A percentile compares a stretch with the other conserved stretches of the same genome.
Conservation (phyloP, 1,140 invertebrate species). For the Eueides isabella region DNA sequence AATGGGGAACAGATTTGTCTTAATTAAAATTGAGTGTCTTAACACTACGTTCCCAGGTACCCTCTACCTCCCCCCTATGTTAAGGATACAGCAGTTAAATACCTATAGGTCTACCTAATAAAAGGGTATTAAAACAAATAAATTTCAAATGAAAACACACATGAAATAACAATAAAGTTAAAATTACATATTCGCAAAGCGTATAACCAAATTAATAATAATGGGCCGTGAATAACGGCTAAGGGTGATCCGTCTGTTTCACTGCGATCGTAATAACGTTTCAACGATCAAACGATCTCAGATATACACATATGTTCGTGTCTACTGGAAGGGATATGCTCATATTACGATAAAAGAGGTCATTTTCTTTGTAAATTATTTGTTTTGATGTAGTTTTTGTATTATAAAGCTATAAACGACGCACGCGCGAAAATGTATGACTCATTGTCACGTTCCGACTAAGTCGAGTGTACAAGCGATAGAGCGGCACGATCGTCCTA, state of each 20-base stretch:
- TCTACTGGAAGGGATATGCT: slow-evolving; percentile 9
- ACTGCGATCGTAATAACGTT: slow-evolving; percentile 25
- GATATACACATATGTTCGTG: background rate
- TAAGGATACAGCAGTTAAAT: too few relatives aligned
- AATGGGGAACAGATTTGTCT: too few relatives aligned
- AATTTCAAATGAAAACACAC: background rate
- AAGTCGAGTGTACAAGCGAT: too few relatives aligned
- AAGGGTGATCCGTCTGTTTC: slow-evolving; percentile 27
- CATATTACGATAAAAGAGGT: background rate
- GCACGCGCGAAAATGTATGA: too few relatives aligned
- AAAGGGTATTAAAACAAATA: background rate
- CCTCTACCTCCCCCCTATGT: too few relatives aligned
- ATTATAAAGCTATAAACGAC: too few relatives aligned
- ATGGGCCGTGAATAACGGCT: slow-evolving; percentile 27
- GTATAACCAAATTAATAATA: slow-evolving; percentile 28
- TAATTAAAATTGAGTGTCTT: too few relatives aligned
- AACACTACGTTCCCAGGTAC: too few relatives aligned
- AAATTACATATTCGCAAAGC: slow-evolving; percentile 2
- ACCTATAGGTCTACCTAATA: background rate
- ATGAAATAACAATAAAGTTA: slow-evolving; percentile 3
- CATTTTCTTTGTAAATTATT: background rate
- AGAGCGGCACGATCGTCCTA: too few relatives aligned
- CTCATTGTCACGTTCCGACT: too few relatives aligned
- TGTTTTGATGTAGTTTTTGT: background rate
- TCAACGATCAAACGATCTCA: slow-evolving; percentile 25